These are phyloP conservation scores for Montipora capricornis DNA, from an alignment of 64 coral and sea anemone species.

Conservation along the genomic window DNA sequence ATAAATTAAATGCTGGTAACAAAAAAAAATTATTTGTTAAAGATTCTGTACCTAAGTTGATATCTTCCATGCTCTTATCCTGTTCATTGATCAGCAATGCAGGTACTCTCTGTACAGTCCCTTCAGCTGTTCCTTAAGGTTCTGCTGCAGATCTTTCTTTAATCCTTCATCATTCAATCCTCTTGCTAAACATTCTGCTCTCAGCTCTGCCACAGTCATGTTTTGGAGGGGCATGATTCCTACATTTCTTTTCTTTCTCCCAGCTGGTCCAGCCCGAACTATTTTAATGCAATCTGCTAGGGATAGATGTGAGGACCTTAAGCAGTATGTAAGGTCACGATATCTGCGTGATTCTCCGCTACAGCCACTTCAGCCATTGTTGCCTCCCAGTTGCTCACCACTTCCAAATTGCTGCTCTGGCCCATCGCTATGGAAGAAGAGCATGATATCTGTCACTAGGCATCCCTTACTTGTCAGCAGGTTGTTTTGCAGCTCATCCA, in stretches of 20 bases:
- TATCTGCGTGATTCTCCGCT: conserved; percentile 32
- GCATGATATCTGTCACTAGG: conserved; percentile 40
- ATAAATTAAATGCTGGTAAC: too few species aligned
- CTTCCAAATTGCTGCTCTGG: conserved; percentile 63
- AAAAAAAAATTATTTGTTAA: neutral
- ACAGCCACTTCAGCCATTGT: conserved; percentile 22
- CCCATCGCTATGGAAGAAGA: conserved; percentile 45
- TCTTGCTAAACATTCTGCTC: neutral
- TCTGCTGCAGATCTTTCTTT: too few species aligned
- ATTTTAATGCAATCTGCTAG: conserved; percentile 32
- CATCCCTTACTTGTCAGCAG: neutral
- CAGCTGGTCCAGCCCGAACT: conserved; percentile 44
- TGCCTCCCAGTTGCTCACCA: conserved; percentile 51
- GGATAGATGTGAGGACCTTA: conserved; percentile 34
- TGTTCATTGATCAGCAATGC: conserved; percentile 36
- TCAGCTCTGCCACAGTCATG: conserved; percentile 1
- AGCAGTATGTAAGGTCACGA: conserved; percentile 55
- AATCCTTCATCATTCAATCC: conserved; percentile 4
- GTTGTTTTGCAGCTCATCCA: conserved; percentile 31
- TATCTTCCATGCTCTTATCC: conserved; percentile 16
- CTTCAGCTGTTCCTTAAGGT: neutral
- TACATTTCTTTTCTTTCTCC: conserved; percentile 40
- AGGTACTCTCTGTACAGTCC: conserved; percentile 59
- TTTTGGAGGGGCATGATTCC: conserved; percentile 59
- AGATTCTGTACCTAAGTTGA: conserved; percentile 47